Evolutionary conservation across 2,888 invertebrate genomes (phyloP).

Genomic region (Philereme transversata): DNA sequence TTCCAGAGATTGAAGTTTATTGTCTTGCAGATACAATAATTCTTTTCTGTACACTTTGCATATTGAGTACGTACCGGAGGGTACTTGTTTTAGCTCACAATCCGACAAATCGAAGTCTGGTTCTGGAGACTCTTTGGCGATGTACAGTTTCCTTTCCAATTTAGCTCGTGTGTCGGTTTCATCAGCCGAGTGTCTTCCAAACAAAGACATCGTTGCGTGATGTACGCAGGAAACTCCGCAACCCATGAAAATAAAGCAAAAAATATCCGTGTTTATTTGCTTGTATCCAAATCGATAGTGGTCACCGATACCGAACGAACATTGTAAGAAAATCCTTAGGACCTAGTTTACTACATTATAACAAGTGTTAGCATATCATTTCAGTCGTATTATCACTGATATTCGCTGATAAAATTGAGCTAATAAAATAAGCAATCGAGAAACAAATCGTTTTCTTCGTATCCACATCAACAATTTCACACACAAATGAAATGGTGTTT

Average conservation of each 20-base stretch:
- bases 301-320: constrained; percentile 51
- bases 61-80: constrained; percentile 90
- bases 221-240: constrained; percentile 72
- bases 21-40: constrained; percentile 86
- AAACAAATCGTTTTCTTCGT: neutral
- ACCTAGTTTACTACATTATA: neutral
- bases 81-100: constrained; percentile 89
- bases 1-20: constrained; percentile 87
- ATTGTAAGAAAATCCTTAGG: constrained; percentile 34
- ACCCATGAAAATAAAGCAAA: constrained; percentile 66
- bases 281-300: constrained; percentile 34
- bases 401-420: constrained; percentile 3
- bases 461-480: neutral
- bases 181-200: constrained; percentile 60
- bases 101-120: constrained; percentile 91
- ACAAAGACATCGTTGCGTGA: constrained; percentile 72
- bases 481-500: neutral
- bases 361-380: neutral
- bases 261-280: constrained; percentile 18
- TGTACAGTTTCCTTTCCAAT: constrained; percentile 74
- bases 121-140: constrained; percentile 90
- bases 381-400: neutral
- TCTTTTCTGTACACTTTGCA: constrained; percentile 93
- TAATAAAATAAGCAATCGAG: neutral
- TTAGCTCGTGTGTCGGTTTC: constrained; percentile 59